These are phyloP conservation scores for Diadumene lineata DNA, from an alignment of 92 coral and sea anemone genomes.

Conservation along the genomic window DNA sequence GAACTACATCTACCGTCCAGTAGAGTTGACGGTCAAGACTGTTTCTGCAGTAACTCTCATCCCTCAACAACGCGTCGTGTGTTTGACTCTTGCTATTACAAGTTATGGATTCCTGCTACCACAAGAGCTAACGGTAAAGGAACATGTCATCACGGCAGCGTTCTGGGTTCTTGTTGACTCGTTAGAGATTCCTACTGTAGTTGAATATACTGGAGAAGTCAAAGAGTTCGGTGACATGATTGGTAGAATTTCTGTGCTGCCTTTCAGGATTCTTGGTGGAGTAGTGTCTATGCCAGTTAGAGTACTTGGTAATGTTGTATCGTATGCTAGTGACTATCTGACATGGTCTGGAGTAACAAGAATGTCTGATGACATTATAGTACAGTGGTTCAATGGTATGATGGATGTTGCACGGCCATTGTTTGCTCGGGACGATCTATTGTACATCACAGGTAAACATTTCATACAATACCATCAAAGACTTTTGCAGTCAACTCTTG, in stretches of 20 bases:
- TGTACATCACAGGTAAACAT: too few species aligned
- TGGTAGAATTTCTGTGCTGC: neutral
- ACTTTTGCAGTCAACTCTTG: too few species aligned
- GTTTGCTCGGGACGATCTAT: too few species aligned
- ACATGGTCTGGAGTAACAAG: too few species aligned
- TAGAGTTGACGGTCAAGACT: neutral
- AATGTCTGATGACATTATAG: too few species aligned
- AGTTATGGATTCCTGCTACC: neutral
- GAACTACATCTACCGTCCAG: conserved; percentile 3
- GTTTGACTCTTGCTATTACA: conserved; percentile 2
- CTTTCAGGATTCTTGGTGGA: neutral
- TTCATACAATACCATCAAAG: too few species aligned
- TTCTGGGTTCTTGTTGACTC: conserved; percentile 5
- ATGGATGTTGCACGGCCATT: too few species aligned
- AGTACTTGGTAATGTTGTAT: too few species aligned
- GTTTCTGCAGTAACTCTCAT: neutral
- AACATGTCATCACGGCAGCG: neutral
- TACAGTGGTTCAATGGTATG: too few species aligned
- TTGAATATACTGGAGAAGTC: neutral
- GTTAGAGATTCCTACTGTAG: neutral
- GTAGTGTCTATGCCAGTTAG: neutral
- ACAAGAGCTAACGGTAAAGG: neutral
- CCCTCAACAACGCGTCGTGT: conserved; percentile 4
- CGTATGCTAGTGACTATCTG: too few species aligned
- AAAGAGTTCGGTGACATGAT: conserved; percentile 1